Conservation (phyloP, 2,797 vertebrate species). For the Lepilemur ruficaudatus region DNA sequence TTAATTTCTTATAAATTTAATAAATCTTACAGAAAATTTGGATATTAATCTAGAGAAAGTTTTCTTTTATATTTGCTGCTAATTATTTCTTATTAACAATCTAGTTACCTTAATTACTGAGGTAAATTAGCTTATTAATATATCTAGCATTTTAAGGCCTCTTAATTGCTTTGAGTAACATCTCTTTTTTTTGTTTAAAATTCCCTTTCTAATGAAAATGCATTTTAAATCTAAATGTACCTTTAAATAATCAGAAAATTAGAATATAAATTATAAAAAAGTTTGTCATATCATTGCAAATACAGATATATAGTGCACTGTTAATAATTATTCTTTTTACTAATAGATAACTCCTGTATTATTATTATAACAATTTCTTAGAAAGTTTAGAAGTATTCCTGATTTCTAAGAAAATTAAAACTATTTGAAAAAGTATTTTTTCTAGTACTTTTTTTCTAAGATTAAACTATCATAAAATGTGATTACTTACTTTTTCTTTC, state of each 20-base stretch:
- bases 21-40: not conserved
- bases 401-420: slow-evolving; percentile 1
- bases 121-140: not conserved
- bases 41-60: not conserved
- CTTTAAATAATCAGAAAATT: slow-evolving; percentile 20
- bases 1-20: not conserved
- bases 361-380: not conserved
- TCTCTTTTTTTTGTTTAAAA: not conserved
- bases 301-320: not conserved
- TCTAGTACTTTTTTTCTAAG: not conserved
- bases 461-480: slow-evolving; percentile 47
- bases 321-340: not conserved
- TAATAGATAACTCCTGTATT: slow-evolving; percentile 25
- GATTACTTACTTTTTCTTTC: slow-evolving; percentile 52
- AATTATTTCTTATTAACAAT: not conserved
- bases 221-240: not conserved
- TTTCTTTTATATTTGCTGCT: not conserved
- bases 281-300: not conserved
- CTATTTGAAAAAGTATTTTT: slow-evolving; percentile 50
- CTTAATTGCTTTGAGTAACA: not conserved
- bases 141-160: not conserved
- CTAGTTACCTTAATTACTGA: not conserved
- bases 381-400: slow-evolving; percentile 19
- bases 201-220: not conserved
- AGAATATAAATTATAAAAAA: not conserved